A percentile compares a stretch with the other conserved stretches of the same genome.
phyloP scores from a whole-genome alignment of 2,113 vertebrate species.

The Otus sunia region DNA sequence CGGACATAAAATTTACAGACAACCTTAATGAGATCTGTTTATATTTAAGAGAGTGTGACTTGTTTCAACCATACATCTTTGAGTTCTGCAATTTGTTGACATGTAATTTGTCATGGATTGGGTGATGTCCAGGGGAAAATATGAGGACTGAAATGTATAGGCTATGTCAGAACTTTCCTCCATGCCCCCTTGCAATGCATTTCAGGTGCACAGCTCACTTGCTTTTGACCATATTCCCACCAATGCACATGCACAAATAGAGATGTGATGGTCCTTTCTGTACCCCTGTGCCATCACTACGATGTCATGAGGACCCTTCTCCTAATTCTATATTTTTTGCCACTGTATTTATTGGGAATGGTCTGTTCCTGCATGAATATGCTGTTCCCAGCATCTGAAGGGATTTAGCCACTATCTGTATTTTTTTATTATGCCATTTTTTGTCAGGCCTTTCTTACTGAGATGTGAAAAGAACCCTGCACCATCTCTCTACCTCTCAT shows the following conservation, averaged over 20 bases:
- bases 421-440: background rate
- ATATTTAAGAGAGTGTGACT: background rate
- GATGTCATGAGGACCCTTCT: background rate
- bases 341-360: background rate
- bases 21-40: background rate
- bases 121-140: background rate
- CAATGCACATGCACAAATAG: accelerated
- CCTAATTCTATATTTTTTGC: background rate
- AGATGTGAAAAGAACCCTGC: background rate
- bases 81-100: background rate
- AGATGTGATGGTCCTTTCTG: background rate
- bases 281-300: background rate
- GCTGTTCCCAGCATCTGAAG: background rate
- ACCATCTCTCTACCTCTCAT: background rate
- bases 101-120: background rate
- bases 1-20: background rate
- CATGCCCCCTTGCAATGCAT: background rate
- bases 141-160: background rate
- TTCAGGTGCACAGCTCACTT: background rate
- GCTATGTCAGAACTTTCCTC: background rate
- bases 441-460: background rate
- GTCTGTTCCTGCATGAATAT: background rate
- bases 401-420: background rate
- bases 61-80: background rate
- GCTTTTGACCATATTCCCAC: accelerated